A percentile compares a stretch with the other conserved stretches of the same genome.
Conservation (phyloP, 92 coral and sea anemone genomes). For the Parazoanthus atlanticus region DNA sequence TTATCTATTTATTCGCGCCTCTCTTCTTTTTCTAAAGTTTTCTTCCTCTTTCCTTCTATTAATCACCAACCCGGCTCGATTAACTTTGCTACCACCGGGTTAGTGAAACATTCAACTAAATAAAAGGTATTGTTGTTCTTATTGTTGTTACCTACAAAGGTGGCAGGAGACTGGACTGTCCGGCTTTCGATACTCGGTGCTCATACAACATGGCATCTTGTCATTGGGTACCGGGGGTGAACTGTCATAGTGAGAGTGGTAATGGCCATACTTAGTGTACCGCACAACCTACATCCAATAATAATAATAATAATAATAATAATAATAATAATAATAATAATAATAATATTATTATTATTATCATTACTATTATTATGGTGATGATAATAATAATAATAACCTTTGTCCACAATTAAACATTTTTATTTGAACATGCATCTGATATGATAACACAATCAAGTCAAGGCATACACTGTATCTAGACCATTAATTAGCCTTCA, state of each 20-base stretch:
- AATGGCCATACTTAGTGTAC: slow-evolving; percentile 67
- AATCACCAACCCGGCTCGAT: no score
- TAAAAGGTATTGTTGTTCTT: no score
- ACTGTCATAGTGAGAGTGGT: slow-evolving; percentile 65
- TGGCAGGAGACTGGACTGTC: background rate
- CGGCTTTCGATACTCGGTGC: background rate
- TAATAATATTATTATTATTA: background rate
- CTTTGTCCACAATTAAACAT: no score
- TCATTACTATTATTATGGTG: no score
- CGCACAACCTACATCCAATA: slow-evolving; percentile 49
- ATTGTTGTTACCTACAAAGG: slow-evolving; percentile 2
- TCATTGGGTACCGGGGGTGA: background rate
- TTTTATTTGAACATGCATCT: background rate
- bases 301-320: background rate
- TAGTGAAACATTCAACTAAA: background rate
- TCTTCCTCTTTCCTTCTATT: no score
- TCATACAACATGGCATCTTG: slow-evolving; percentile 4
- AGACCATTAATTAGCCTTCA: no score
- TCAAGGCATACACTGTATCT: no score
- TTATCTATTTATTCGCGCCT: no score
- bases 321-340: background rate
- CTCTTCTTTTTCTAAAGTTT: no score
- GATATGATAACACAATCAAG: no score
- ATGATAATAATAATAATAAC: background rate
- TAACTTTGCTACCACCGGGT: background rate